These are phyloP conservation scores for Hippopotamyrus pictus DNA, from an alignment of 2,797 vertebrate genomes.

Conservation along the genomic window DNA sequence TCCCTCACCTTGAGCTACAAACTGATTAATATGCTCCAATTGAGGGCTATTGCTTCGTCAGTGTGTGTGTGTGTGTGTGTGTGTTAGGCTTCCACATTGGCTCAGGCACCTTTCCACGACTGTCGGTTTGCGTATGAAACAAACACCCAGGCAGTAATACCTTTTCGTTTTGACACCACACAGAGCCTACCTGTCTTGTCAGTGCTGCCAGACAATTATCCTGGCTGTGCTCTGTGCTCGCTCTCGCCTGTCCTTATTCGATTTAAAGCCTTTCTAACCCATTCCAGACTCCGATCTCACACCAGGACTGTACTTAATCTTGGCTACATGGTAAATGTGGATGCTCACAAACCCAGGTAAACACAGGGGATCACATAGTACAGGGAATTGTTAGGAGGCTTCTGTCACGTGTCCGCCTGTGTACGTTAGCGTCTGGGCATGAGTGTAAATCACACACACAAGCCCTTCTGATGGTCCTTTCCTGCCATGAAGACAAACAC, in stretches of 20 bases:
- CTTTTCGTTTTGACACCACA: constrained; percentile 3
- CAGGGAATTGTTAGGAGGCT: not conserved
- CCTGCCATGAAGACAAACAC: not conserved
- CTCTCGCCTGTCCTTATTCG: not conserved
- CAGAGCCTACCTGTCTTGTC: constrained; percentile 7
- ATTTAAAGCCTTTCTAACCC: constrained; percentile 18
- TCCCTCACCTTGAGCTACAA: not conserved
- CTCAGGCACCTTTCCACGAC: not conserved
- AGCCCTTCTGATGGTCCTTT: too few species aligned
- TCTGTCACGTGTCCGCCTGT: not conserved
- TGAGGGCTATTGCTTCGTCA: not conserved
- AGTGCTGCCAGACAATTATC: constrained; percentile 19
- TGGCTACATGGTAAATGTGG: not conserved
- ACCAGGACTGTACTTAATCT: not conserved
- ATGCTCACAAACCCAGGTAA: not conserved
- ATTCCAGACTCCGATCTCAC: constrained; percentile 1
- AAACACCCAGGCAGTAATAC: not conserved
- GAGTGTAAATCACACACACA: not conserved
- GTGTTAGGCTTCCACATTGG: not conserved
- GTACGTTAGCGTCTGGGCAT: not conserved
- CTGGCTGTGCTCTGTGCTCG: not conserved
- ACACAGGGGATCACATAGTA: not conserved
- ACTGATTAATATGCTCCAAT: not conserved
- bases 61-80: constrained; percentile 14
- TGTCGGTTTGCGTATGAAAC: not conserved